Percentiles rank a stretch among this genome's conserved stretches.
Conservation (phyloP, 2,888 invertebrate genomes). For the Lamellibrachia columna region DNA sequence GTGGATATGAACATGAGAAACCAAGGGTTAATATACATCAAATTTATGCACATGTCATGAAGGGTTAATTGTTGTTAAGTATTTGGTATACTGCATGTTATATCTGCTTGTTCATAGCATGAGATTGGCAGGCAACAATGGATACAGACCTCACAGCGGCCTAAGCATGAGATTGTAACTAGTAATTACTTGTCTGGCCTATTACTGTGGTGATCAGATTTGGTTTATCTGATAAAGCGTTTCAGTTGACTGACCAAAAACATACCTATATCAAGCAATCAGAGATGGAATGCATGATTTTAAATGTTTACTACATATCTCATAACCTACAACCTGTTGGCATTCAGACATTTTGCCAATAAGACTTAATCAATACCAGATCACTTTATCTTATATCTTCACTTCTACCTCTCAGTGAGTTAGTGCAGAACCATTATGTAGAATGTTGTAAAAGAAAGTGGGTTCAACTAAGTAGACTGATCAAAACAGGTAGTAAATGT, state of each 20-base stretch:
- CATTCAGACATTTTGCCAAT: background rate
- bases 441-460: no score
- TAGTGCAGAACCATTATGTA: no score
- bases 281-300: background rate
- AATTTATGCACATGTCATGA: background rate
- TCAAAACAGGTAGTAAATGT: background rate
- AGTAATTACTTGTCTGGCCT: background rate
- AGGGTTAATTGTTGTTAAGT: background rate
- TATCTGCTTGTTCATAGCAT: background rate
- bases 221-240: background rate
- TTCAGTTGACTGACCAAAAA: background rate
- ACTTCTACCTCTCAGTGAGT: no score
- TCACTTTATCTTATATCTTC: background rate
- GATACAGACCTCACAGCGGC: background rate
- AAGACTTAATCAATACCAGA: background rate
- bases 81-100: background rate
- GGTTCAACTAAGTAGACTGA: background rate
- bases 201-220: background rate
- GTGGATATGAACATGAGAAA: no score
- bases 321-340: background rate
- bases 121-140: background rate
- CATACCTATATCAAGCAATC: background rate
- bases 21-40: no score
- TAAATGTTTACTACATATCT: background rate
- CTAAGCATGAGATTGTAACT: background rate